Conservation (phyloP, 2,888 invertebrate genomes). For the Tiphia femorata region DNA sequence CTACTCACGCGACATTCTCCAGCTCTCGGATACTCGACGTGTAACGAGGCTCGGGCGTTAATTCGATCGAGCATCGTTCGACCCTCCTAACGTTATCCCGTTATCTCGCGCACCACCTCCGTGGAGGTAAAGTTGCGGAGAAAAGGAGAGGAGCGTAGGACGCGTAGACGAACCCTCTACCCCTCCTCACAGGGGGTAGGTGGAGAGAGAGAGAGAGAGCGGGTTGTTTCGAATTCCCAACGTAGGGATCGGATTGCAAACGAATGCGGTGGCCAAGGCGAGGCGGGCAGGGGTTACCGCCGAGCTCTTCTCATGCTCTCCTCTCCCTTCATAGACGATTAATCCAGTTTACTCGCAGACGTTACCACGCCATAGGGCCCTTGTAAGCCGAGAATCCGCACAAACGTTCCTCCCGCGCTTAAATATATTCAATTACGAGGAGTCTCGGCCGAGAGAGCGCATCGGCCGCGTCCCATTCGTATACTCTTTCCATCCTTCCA, state of each 20-base stretch:
- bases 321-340: conserved; percentile 67
- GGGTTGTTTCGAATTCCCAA: conserved; percentile 51
- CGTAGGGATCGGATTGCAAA: conserved; percentile 58
- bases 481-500: conserved; percentile 3
- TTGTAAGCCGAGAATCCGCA: conserved; percentile 67
- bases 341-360: conserved; percentile 68
- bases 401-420: conserved; percentile 64
- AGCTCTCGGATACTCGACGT: too few relatives aligned
- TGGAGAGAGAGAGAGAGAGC: background rate
- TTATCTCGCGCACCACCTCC: too few relatives aligned
- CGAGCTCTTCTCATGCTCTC: too few relatives aligned
- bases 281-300: too few relatives aligned
- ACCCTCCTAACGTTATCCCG: too few relatives aligned
- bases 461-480: conserved; percentile 16
- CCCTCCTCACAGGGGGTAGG: too few relatives aligned
- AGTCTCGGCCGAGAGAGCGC: conserved; percentile 25
- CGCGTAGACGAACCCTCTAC: too few relatives aligned
- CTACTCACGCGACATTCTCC: too few relatives aligned
- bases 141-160: conserved; percentile 18
- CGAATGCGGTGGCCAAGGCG: conserved; percentile 54
- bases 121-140: conserved; percentile 31
- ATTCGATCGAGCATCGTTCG: too few relatives aligned
- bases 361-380: conserved; percentile 48
- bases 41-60: conserved; percentile 2
- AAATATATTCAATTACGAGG: conserved; percentile 64